phyloP scores from a whole-genome alignment of 2,888 invertebrate species.

The Gandaritis pyraliata region DNA sequence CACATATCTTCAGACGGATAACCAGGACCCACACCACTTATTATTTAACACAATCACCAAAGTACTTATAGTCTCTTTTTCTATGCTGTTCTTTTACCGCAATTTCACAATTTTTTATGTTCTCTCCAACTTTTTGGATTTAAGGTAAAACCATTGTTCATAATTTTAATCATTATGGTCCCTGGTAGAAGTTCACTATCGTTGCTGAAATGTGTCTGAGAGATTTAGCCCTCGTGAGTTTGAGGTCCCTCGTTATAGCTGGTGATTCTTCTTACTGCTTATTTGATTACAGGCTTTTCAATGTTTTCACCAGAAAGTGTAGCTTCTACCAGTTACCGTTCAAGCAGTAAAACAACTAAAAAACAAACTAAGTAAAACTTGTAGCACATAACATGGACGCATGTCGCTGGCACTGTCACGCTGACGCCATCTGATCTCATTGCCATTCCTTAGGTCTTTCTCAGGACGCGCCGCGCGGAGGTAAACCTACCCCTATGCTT shows the following conservation, averaged over 20 bases:
- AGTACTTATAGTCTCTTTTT: constrained; percentile 25
- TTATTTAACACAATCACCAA: constrained; percentile 8
- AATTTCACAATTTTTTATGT: constrained; percentile 60
- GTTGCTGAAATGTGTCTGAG: too few relatives aligned
- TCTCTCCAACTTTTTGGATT: constrained; percentile 64
- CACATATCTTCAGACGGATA: neutral
- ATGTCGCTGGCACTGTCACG: constrained; percentile 76
- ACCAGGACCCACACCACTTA: constrained; percentile 1
- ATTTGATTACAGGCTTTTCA: neutral
- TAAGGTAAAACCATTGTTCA: constrained; percentile 62
- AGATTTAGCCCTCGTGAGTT: too few relatives aligned
- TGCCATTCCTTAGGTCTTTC: constrained; percentile 83
- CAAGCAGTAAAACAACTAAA: constrained; percentile 23
- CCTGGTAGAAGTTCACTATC: constrained; percentile 27
- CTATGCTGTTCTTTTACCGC: constrained; percentile 56
- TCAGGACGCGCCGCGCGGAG: constrained; percentile 81
- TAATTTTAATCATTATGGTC: constrained; percentile 23
- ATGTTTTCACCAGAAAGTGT: neutral
- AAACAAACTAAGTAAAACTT: constrained; percentile 42
- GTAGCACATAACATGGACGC: constrained; percentile 66
- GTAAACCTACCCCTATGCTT: constrained; percentile 78
- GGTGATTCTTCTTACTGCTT: too few relatives aligned
- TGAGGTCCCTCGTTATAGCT: too few relatives aligned
- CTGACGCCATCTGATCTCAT: constrained; percentile 76
- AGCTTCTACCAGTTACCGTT: constrained; percentile 22